These are phyloP conservation scores for Tetanocera ferruginea DNA, from an alignment of 2,888 invertebrate genomes.

Conservation along the genomic window DNA sequence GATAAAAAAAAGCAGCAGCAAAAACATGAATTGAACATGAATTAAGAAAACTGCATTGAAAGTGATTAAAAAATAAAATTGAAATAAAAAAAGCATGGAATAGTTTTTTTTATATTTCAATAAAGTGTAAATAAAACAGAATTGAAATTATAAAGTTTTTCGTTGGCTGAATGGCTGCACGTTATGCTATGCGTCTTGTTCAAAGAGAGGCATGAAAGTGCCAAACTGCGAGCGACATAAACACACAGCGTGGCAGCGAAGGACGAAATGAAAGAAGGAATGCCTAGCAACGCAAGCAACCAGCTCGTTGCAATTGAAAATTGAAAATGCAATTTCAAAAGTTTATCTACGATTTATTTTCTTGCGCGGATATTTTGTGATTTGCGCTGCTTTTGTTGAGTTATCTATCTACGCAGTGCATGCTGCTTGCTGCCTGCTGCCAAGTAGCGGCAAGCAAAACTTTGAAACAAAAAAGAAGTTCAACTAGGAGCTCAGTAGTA, in stretches of 20 bases:
- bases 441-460: background rate
- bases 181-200: background rate
- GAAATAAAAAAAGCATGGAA: too few species aligned
- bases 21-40: too few species aligned
- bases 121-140: too few species aligned
- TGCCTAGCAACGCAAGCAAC: background rate
- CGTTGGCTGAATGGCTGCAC: background rate
- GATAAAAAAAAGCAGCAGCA: background rate
- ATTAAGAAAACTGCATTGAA: too few species aligned
- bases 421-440: background rate
- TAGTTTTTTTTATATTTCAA: too few species aligned
- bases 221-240: background rate
- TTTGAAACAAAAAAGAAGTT: background rate
- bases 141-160: background rate
- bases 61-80: too few species aligned
- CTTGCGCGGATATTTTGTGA: constrained; percentile 12
- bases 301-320: background rate
- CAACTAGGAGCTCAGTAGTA: background rate
- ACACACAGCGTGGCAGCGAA: background rate
- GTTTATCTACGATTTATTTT: constrained; percentile 29
- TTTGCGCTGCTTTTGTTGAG: background rate
- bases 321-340: constrained; percentile 31
- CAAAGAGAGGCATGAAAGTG: background rate
- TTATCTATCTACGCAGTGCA: background rate
- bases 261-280: background rate